Evolutionary conservation across 2,113 vertebrate genomes (phyloP).

Genomic region (Pseudolaguvia tuberculata): DNA sequence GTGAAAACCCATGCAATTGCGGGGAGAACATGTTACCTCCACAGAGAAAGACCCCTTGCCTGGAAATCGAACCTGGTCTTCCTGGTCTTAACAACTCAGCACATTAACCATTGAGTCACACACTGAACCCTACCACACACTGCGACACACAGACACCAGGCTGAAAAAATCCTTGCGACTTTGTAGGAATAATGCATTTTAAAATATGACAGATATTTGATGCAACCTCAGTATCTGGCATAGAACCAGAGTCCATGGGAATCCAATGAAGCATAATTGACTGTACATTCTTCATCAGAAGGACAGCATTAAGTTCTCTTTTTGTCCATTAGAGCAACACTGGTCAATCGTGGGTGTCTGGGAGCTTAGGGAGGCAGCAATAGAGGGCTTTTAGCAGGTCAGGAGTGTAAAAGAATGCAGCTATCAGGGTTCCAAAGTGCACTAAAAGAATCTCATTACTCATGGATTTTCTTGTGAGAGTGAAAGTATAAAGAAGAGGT

Average conservation of each 20-base stretch:
- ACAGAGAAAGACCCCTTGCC: too few species aligned
- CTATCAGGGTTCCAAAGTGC: neutral
- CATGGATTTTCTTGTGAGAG: too few species aligned
- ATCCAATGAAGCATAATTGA: neutral
- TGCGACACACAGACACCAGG: neutral
- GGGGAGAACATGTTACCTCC: too few species aligned
- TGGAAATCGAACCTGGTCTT: too few species aligned
- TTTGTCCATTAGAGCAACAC: neutral
- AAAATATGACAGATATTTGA: neutral
- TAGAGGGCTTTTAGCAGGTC: neutral
- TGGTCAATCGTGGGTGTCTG: conserved; percentile 1
- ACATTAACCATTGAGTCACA: too few species aligned
- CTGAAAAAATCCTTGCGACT: neutral
- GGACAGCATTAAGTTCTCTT: neutral
- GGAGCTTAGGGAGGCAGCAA: neutral
- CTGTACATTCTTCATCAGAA: neutral
- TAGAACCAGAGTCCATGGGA: neutral
- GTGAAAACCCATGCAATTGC: too few species aligned
- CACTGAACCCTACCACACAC: too few species aligned
- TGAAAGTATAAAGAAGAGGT: neutral
- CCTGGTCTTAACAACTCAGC: neutral
- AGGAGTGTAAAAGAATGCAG: neutral
- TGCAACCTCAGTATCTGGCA: neutral
- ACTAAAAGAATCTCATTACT: too few species aligned
- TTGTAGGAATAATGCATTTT: neutral